Conservation (phyloP, 2,888 invertebrate species). For the Yponomeuta malinellus region DNA sequence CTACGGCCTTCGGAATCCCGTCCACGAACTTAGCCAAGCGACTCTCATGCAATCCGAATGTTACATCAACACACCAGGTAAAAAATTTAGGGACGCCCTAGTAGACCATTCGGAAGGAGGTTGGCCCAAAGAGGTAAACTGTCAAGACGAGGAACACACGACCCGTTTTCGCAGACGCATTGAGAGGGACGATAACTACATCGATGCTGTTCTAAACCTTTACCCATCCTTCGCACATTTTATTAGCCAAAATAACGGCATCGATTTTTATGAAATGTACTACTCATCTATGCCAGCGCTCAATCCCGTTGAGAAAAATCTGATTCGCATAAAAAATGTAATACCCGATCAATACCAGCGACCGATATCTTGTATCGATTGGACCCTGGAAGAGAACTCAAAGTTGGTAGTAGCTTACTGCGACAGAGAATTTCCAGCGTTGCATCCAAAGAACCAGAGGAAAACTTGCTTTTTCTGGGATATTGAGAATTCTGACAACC, state of each 20-base stretch:
- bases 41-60: background rate
- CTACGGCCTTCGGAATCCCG: background rate
- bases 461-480: constrained; percentile 83
- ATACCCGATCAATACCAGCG: constrained; percentile 76
- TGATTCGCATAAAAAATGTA: constrained; percentile 78
- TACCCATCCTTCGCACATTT: constrained; percentile 51
- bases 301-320: constrained; percentile 73
- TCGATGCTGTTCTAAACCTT: constrained; percentile 69
- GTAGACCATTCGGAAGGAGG: constrained; percentile 85
- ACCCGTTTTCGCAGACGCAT: constrained; percentile 81
- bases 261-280: constrained; percentile 87
- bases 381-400: constrained; percentile 81
- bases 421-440: constrained; percentile 31
- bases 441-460: constrained; percentile 32
- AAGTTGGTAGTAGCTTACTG: constrained; percentile 81
- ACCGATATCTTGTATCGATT: constrained; percentile 77
- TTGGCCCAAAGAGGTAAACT: constrained; percentile 84
- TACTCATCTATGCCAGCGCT: constrained; percentile 74
- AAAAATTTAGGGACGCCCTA: background rate
- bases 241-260: constrained; percentile 85
- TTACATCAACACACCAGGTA: constrained; percentile 1
- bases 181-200: constrained; percentile 84
- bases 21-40: background rate
- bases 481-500: constrained; percentile 58
- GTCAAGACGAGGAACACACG: constrained; percentile 79